A percentile compares a stretch with the other conserved stretches of the same genome.
Evolutionary conservation across 30 jellyfish, hydroid and myxozoan genomes (phyloP).

Genomic region (Turritopsis rubra): DNA sequence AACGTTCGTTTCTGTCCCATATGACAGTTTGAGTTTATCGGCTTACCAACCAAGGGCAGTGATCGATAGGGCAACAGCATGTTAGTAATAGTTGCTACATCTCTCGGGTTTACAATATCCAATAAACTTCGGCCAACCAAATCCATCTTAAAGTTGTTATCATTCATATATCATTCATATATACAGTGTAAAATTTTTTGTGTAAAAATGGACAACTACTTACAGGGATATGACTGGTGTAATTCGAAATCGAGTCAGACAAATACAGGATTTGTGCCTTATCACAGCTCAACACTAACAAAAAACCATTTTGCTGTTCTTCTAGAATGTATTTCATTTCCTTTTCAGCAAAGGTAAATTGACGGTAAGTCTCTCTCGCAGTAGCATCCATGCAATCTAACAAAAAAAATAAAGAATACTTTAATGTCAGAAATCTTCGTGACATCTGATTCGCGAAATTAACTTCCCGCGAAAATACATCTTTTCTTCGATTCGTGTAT

Average conservation of each 20-base stretch:
- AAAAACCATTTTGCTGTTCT: slow-evolving; percentile 14
- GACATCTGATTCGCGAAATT: too few relatives aligned
- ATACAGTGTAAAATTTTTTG: too few relatives aligned
- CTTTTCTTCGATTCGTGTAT: too few relatives aligned
- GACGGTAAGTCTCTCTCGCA: neutral
- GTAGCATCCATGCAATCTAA: neutral
- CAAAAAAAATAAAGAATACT: neutral
- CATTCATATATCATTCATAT: too few relatives aligned
- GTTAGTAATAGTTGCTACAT: neutral
- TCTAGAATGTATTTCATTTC: slow-evolving; percentile 19
- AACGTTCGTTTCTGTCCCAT: neutral
- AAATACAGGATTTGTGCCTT: slow-evolving; percentile 12
- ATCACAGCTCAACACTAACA: slow-evolving; percentile 27
- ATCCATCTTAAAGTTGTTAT: neutral
- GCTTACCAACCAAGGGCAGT: neutral
- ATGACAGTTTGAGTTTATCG: neutral
- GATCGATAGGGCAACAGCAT: slow-evolving; percentile 7
- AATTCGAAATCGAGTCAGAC: slow-evolving; percentile 10
- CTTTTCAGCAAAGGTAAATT: neutral
- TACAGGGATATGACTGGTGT: slow-evolving; percentile 6
- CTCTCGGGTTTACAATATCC: neutral
- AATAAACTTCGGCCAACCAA: slow-evolving; percentile 11
- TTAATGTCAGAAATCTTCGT: neutral
- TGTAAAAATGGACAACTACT: too few relatives aligned
- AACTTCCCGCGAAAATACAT: too few relatives aligned